These are phyloP conservation scores for Pipra filicauda DNA, from an alignment of 2,113 vertebrate species.

Conservation along the genomic window DNA sequence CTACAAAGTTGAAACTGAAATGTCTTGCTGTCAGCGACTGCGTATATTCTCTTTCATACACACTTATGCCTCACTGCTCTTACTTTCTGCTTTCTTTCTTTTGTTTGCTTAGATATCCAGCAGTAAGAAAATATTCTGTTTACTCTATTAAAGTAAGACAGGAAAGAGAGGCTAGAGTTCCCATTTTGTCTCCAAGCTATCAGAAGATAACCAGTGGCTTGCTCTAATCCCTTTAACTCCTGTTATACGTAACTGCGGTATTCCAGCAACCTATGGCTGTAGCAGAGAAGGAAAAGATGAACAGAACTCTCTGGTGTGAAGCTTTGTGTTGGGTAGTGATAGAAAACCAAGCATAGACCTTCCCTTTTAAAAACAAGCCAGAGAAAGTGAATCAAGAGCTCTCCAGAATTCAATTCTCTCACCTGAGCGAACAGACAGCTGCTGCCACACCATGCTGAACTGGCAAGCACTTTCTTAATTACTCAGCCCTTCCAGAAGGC, in stretches of 20 bases:
- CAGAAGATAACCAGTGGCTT: background rate
- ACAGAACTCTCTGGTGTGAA: background rate
- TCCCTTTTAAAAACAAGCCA: background rate
- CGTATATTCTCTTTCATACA: background rate
- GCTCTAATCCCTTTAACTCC: background rate
- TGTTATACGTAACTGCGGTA: background rate
- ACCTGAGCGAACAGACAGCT: conserved; percentile 44
- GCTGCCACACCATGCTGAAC: conserved; percentile 4
- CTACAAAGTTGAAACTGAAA: background rate
- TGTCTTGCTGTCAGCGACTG: background rate
- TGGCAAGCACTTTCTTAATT: conserved; percentile 38
- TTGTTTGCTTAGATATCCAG: background rate
- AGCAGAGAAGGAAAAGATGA: background rate
- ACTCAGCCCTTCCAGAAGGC: conserved; percentile 29
- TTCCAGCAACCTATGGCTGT: background rate
- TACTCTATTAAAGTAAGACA: background rate
- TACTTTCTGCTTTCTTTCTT: background rate
- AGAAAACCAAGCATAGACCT: background rate
- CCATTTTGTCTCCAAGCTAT: background rate
- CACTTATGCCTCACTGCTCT: background rate
- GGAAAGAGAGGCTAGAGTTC: background rate
- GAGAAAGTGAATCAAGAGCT: conserved; percentile 12
- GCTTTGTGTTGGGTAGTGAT: background rate
- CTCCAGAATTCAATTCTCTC: conserved; percentile 34
- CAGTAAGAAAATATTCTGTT: background rate